Conservation (phyloP, 2,113 vertebrate species). For the Ptilonorhynchus violaceus region DNA sequence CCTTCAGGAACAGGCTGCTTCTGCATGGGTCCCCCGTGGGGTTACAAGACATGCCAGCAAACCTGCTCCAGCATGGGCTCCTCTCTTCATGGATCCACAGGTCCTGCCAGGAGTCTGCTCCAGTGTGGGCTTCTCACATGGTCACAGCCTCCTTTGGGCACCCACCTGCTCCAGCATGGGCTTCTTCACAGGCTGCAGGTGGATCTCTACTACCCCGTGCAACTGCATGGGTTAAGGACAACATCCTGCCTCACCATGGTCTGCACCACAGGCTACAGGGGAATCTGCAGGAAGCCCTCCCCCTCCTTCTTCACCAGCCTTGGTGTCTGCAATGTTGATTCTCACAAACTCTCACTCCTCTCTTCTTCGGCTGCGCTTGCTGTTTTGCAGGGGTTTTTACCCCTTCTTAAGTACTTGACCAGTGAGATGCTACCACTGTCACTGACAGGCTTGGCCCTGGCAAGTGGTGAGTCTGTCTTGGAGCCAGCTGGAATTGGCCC, state of each 20-base stretch:
- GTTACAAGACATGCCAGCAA: neutral
- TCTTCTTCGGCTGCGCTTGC: neutral
- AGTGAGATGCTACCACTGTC: accelerated
- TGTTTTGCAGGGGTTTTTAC: neutral
- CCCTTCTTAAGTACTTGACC: neutral
- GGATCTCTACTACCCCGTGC: accelerated
- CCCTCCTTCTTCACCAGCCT: neutral
- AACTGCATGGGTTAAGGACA: neutral
- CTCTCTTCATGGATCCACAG: neutral
- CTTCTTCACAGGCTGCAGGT: neutral
- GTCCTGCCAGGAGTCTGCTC: neutral
- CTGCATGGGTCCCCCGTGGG: accelerated
- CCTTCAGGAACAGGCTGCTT: neutral
- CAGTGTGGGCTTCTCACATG: accelerated
- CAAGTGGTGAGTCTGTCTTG: neutral
- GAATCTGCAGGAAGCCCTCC: neutral
- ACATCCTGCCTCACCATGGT: neutral
- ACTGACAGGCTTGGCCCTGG: neutral
- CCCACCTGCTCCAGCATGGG: neutral
- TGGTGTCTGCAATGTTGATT: neutral
- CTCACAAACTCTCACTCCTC: neutral
- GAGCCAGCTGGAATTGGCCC: neutral
- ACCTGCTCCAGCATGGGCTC: too few relatives aligned
- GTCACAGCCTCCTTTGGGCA: neutral
- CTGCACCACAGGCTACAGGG: neutral